Evolutionary conservation across 1,140 invertebrate species (phyloP).

Genomic region (Pararge aegeria): DNA sequence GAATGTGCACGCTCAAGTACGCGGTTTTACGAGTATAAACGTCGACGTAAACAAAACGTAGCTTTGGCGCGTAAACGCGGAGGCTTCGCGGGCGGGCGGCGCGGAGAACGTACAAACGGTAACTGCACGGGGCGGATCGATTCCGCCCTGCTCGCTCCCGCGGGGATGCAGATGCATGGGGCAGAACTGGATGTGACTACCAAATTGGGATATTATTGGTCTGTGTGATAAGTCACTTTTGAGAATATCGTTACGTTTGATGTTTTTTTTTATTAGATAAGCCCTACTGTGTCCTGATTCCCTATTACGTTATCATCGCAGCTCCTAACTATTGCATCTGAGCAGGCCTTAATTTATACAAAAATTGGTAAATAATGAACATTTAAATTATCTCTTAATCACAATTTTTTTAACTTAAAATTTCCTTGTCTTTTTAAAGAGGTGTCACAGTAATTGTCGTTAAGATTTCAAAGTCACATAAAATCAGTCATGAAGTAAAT

Average conservation of each 20-base stretch:
- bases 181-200: conserved; percentile 48
- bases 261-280: background rate
- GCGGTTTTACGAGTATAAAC: background rate
- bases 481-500: too few relatives aligned
- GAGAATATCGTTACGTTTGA: background rate
- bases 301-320: too few relatives aligned
- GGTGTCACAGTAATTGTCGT: too few relatives aligned
- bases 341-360: too few relatives aligned
- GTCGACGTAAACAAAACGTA: conserved; percentile 18
- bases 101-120: conserved; percentile 50
- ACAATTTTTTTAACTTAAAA: too few relatives aligned
- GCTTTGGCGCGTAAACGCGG: conserved; percentile 68
- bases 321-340: too few relatives aligned
- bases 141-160: conserved; percentile 62
- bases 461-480: too few relatives aligned
- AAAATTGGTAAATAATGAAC: too few relatives aligned
- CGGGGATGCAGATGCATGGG: conserved; percentile 69
- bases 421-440: too few relatives aligned
- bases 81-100: conserved; percentile 62
- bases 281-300: too few relatives aligned
- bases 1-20: background rate
- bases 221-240: background rate
- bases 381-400: too few relatives aligned
- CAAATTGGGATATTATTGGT: conserved; percentile 5
- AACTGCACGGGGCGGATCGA: conserved; percentile 72